A percentile compares a stretch with the other conserved stretches of the same genome.
Evolutionary conservation across 2,797 vertebrate genomes (phyloP).

Genomic region (Mus spretus): DNA sequence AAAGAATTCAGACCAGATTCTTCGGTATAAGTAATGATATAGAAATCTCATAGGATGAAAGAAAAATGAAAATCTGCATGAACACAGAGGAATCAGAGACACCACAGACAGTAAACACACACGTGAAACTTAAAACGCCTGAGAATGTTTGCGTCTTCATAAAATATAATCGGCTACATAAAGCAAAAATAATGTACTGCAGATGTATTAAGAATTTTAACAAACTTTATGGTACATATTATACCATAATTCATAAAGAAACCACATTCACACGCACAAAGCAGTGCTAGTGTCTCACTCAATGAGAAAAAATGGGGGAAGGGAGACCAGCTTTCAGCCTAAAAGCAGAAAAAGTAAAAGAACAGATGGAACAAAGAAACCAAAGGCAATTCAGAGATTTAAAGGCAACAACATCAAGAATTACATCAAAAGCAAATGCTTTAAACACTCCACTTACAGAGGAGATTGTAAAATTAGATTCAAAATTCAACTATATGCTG

Average conservation of each 20-base stretch:
- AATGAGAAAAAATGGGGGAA: neutral
- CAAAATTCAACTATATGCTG: neutral
- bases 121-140: neutral
- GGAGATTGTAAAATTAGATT: neutral
- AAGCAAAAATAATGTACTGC: conserved; percentile 26
- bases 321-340: neutral
- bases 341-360: neutral
- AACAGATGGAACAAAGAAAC: neutral
- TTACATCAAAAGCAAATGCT: conserved; percentile 41
- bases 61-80: conserved; percentile 46
- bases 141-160: neutral
- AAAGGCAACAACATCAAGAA: conserved; percentile 39
- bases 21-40: conserved; percentile 26
- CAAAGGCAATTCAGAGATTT: conserved; percentile 20
- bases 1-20: conserved; percentile 43
- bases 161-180: conserved; percentile 41
- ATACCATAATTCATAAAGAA: neutral
- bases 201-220: neutral
- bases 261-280: neutral
- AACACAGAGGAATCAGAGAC: conserved; percentile 10
- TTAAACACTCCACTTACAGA: conserved; percentile 28
- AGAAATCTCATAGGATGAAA: conserved; percentile 31
- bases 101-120: neutral
- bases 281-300: neutral
- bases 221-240: neutral